Conservation (phyloP, 2,888 invertebrate species). For the Sussaba pulchella region DNA sequence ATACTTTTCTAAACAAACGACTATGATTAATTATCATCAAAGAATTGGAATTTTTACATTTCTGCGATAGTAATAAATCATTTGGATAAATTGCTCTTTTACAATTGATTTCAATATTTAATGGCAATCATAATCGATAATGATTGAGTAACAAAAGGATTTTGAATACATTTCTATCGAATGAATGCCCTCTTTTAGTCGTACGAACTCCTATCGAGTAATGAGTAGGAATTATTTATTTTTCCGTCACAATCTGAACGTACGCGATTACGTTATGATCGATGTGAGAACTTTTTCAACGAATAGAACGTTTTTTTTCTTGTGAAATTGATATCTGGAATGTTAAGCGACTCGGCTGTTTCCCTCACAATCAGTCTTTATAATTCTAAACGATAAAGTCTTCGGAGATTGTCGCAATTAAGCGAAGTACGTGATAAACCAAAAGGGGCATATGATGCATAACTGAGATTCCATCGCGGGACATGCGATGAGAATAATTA, state of each 20-base stretch:
- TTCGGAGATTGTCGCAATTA: slow-evolving; percentile 22
- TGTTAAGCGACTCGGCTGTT: not conserved
- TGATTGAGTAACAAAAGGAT: too few species aligned
- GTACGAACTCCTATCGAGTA: too few species aligned
- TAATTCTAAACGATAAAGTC: slow-evolving; percentile 9
- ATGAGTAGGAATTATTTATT: too few species aligned
- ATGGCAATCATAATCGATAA: too few species aligned
- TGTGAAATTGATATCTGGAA: not conserved
- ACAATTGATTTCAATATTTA: too few species aligned
- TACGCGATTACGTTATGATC: not conserved
- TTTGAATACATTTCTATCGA: too few species aligned
- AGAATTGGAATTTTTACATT: too few species aligned
- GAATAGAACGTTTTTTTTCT: not conserved
- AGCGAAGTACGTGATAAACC: slow-evolving; percentile 20
- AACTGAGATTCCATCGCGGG: slow-evolving; percentile 8
- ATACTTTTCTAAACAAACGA: too few species aligned
- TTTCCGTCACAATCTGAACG: not conserved
- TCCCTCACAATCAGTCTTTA: slow-evolving; percentile 10
- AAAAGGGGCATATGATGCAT: not conserved
- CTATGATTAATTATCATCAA: too few species aligned
- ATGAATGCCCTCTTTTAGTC: too few species aligned
- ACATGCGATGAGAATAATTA: slow-evolving; percentile 28
- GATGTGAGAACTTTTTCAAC: not conserved
- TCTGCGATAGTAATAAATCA: too few species aligned
- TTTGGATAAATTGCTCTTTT: too few species aligned